These are phyloP conservation scores for Epirrita christyi DNA, from an alignment of 2,888 invertebrate species.

Conservation along the genomic window DNA sequence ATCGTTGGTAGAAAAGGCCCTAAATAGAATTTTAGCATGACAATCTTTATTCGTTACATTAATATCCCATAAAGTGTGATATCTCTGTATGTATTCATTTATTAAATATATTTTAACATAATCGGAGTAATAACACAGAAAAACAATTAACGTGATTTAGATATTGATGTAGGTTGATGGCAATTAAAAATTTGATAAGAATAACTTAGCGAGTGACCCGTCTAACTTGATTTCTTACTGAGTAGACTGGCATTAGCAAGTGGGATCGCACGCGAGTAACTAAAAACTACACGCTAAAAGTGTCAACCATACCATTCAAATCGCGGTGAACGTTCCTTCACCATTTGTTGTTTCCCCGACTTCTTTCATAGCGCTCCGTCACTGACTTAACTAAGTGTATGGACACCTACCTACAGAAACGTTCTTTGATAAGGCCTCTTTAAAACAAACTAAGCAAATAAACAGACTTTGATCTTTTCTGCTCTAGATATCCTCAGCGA, in stretches of 20 bases:
- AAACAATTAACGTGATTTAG: constrained; percentile 39
- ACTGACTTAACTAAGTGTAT: too few species aligned
- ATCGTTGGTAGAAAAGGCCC: neutral
- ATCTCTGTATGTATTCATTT: constrained; percentile 33
- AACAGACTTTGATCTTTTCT: too few species aligned
- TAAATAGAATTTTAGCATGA: constrained; percentile 5
- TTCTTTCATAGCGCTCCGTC: too few species aligned
- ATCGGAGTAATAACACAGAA: constrained; percentile 41
- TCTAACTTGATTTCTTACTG: constrained; percentile 48
- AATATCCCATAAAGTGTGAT: constrained; percentile 50
- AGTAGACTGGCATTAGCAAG: constrained; percentile 16
- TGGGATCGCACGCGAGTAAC: too few species aligned
- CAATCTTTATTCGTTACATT: constrained; percentile 47
- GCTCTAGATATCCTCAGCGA: too few species aligned
- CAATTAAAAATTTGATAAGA: constrained; percentile 41
- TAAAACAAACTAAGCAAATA: too few species aligned
- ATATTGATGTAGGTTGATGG: constrained; percentile 46
- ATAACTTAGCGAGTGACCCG: constrained; percentile 30
- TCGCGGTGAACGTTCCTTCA: too few species aligned
- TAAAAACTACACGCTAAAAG: too few species aligned
- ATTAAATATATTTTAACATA: constrained; percentile 42
- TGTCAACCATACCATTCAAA: too few species aligned
- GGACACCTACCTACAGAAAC: too few species aligned
- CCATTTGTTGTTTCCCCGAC: too few species aligned
- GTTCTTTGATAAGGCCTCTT: too few species aligned